Evolutionary conservation across 2,797 vertebrate genomes (phyloP).

Genomic region (Mionectes olivaceus): DNA sequence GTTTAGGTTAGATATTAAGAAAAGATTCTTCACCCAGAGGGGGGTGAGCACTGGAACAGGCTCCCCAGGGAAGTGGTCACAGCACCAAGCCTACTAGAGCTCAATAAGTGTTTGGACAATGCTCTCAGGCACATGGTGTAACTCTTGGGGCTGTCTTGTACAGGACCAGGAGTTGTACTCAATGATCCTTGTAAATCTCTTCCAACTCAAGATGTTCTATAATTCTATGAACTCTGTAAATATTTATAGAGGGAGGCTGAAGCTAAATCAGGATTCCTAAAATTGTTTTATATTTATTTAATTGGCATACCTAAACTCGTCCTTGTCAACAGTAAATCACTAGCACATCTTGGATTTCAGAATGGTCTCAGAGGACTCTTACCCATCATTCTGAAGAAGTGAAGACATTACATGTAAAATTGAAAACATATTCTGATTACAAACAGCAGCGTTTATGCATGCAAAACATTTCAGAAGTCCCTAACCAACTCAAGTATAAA

Average conservation of each 20-base stretch:
- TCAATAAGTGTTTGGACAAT: neutral
- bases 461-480: neutral
- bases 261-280: neutral
- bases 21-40: neutral
- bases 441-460: neutral
- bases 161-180: neutral
- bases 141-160: neutral
- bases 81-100: neutral
- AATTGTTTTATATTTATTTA: neutral
- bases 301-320: neutral
- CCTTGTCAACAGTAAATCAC: neutral
- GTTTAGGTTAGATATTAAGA: neutral
- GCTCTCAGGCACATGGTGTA: neutral
- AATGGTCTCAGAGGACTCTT: neutral
- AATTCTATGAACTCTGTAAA: neutral
- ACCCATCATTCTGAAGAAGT: neutral
- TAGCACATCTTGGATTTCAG: neutral
- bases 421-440: neutral
- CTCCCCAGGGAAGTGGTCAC: neutral
- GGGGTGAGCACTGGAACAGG: neutral
- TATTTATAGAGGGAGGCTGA: neutral
- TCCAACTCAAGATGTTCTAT: neutral
- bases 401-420: neutral
- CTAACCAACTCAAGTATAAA: neutral
- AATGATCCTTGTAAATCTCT: neutral